Evolutionary conservation across 1,140 invertebrate genomes (phyloP), one percentile per base, ranked within the genome.

Genomic region (Bemisia tabaci): DNA sequence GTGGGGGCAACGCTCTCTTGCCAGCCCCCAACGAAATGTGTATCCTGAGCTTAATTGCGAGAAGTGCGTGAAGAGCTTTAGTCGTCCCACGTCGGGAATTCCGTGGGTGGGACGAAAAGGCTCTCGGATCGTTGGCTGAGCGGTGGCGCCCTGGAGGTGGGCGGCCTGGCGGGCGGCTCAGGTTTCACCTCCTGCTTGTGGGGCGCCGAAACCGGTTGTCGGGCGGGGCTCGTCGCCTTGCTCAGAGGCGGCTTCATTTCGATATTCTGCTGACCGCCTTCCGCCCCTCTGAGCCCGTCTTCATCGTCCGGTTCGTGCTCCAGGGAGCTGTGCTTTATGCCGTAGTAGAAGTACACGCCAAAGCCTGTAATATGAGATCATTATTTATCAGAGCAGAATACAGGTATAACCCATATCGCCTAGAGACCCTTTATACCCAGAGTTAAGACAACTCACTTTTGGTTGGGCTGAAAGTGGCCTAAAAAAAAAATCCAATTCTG

Each of bases 321-420:
- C 65, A 92, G 75, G 1, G 82, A 85, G 71, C 91, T 94, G 74
- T 95, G 86, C 75, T 90, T 89, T 63, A 95, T 92, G 12, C 92
- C 93, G 74, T 95, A 95, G 71, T 91, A 87, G 79, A 95, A 94
- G 79, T 95, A 95, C 80, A 95, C 87, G 17, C 88, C 76, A 70
- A 95, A 83, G 39, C 92, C 90, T 87, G 74, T 1, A 76, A n/a
- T n/a, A n/a, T n/a, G n/a, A n/a, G n/a, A n/a, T n/a, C n/a, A n/a
- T n/a, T n/a, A n/a, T n/a, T 59, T 60, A 21, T 66, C n/a, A 25
- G 12, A 48, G 22, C 9, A 25, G 2, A 26, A 27, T n/a, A n/a
- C n/a, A n/a, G n/a, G n/a, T n/a, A n/a, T n/a, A n/a, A n/a, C n/a
- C n/a, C n/a, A n/a, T n/a, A n/a, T n/a, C n/a, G n/a, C n/a, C n/a